Base-by-base conservation (phyloP, 2,797 vertebrate species). In the Falco rusticolus region DNA sequence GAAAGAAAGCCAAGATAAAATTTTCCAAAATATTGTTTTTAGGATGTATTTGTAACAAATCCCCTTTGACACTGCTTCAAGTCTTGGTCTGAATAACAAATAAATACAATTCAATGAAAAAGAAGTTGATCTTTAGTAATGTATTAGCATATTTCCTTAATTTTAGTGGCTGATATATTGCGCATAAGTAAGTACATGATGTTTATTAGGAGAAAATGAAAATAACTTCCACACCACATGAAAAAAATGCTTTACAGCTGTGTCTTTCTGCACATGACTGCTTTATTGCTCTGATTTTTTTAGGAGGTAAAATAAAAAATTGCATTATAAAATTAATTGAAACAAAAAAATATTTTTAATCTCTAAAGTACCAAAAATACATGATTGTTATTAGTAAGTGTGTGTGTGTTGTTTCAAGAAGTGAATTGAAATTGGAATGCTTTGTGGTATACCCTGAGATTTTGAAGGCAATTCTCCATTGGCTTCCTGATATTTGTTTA, bases 401-500 rank as follows among this genome's bases (percentile, higher is more conserved):
- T 57, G 91, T 83, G 34, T 37, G 37, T 37, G 37, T 68, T 90
- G 50, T 76, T 94, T 61, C 85, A 90, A 85, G 56, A 72, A 86
- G 57, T 83, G 61, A 92, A 83, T 34, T 90, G 87, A 91, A 95
- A 87, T 94, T 59, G 50, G 56, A 87, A 34, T 84, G 90, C 65
- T 96, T 96, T 93, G 80, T 5, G 4, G 22, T 48, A 61, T 50
- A 53, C 61, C 43, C 48, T 88, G 85, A 79, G 79, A 96, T 95
- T 96, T 96, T 93, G 71, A 90, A 79, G 66, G 71, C 51, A 95
- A 95, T 96, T 97, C 97, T 95, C 96, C 48, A 24, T 19, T 81
- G 97, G 75, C 70, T 94, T 97, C 71, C 82, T 98, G 97, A 94
- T 97, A 97, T 98, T 98, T 98, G 85, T 96, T 97, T 94, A 87